These are phyloP conservation scores for Amazonetta brasiliensis DNA, from an alignment of 2,797 vertebrate species.

Conservation along the genomic window DNA sequence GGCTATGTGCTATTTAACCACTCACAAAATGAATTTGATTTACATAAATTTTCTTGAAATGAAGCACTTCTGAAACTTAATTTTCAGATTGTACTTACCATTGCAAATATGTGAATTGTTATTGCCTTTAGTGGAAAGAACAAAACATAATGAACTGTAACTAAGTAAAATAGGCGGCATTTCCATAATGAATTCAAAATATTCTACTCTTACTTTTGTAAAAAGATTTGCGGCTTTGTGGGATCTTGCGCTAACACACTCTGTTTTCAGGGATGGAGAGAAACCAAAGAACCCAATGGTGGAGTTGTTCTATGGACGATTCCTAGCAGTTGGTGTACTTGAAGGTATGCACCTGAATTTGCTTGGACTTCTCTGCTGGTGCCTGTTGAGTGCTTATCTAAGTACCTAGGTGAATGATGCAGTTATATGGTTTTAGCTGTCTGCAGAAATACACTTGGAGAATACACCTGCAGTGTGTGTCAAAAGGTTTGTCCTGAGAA, in stretches of 20 bases:
- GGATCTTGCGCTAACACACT: not conserved
- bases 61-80: not conserved
- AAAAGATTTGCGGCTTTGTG: not conserved
- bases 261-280: slow-evolving; percentile 89
- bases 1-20: not conserved
- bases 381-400: not conserved
- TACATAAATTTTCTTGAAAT: not conserved
- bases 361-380: not conserved
- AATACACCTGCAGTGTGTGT: accelerated
- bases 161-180: not conserved
- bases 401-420: not conserved
- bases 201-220: not conserved
- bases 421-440: not conserved
- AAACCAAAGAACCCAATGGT: slow-evolving; percentile 99
- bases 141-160: not conserved
- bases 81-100: not conserved
- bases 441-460: not conserved
- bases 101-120: not conserved
- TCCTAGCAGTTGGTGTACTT: slow-evolving; percentile 94
- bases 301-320: slow-evolving; percentile 96
- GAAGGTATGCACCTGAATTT: slow-evolving; percentile 86
- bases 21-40: not conserved
- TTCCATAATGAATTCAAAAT: not conserved
- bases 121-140: not conserved
- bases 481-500: not conserved